Evolutionary conservation across 2,797 vertebrate genomes (phyloP), one percentile per base, ranked within the genome.

Genomic region (Hyperoplus immaculatus): DNA sequence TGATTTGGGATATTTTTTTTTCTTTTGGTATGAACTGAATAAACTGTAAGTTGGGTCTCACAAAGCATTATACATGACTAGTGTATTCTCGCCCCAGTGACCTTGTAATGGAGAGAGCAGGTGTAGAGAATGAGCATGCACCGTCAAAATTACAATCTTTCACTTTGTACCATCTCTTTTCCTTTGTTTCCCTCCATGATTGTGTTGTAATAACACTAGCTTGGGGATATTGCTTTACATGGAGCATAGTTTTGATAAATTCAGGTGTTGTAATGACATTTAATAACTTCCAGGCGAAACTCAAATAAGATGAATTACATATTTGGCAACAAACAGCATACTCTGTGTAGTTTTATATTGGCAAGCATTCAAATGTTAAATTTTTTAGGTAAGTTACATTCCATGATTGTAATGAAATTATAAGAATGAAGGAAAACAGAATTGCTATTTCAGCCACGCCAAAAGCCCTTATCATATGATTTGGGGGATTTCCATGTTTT

Each of bases 211-310:
- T 64, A 68, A n/a, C 13, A 47, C 29, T 45, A 36, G 75, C 29
- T 14, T 47, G 71, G 68, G 73, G 15, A 75, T 84, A 86, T 89
- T 76, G 18, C 47, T 80, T 92, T 86, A 84, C 88, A 85, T 65
- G 62, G 72, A 50, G 51, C 69, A 47, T 56, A 42, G 56, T 67
- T 61, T 47, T 69, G 29, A 29, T 29, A 65, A 69, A 75, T 71
- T 56, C 68, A 72, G 60, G 55, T 69, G 39, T 73, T 78, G 45
- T 73, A 66, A 81, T 85, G 68, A 75, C 63, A 74, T 75, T 69
- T 78, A 87, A 88, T 89, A 47, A 81, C 78, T 86, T 76, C 71
- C 77, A 75, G 78, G 36, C 64, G 82, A 86, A 81, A 77, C 29
- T 79, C 15, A 60, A 84, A 86, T 51, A 55, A 47, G 36, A 56